phyloP scores from a whole-genome alignment of 2,113 vertebrate species.

The Syngnathus floridae region DNA sequence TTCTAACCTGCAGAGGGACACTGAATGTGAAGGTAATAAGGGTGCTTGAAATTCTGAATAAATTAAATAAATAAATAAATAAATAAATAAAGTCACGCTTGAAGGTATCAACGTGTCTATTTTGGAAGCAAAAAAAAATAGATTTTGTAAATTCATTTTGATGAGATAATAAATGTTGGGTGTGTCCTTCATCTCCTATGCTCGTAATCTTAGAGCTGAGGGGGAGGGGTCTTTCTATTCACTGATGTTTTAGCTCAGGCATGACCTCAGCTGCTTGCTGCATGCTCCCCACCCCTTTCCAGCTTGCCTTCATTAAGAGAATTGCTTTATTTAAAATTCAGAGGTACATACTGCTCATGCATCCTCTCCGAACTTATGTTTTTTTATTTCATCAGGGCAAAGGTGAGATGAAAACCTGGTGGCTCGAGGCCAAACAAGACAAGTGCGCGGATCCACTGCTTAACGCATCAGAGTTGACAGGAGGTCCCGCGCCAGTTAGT shows the following conservation, averaged over 20 bases:
- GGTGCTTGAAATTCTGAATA: background rate
- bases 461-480: constrained; percentile 23
- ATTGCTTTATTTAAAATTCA: constrained; percentile 57
- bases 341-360: constrained; percentile 38
- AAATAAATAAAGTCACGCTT: no score
- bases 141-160: no score
- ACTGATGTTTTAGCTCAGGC: constrained; percentile 32
- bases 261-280: constrained; percentile 57
- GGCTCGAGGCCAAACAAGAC: constrained; percentile 66
- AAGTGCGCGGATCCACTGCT: constrained; percentile 38
- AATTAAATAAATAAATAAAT: no score
- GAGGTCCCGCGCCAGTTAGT: constrained; percentile 54
- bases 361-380: background rate
- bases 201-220: constrained; percentile 26
- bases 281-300: background rate
- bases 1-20: constrained; percentile 66
- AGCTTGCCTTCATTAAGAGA: constrained; percentile 17
- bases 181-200: constrained; percentile 4
- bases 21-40: constrained; percentile 68
- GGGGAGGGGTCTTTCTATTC: constrained; percentile 17
- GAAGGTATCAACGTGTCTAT: no score
- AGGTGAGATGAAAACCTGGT: constrained; percentile 75
- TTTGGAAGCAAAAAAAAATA: no score
- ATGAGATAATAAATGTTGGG: background rate
- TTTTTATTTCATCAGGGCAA: constrained; percentile 60